These are phyloP conservation scores for Ammodytes dubius DNA, from an alignment of 2,113 vertebrate species.

Conservation along the genomic window DNA sequence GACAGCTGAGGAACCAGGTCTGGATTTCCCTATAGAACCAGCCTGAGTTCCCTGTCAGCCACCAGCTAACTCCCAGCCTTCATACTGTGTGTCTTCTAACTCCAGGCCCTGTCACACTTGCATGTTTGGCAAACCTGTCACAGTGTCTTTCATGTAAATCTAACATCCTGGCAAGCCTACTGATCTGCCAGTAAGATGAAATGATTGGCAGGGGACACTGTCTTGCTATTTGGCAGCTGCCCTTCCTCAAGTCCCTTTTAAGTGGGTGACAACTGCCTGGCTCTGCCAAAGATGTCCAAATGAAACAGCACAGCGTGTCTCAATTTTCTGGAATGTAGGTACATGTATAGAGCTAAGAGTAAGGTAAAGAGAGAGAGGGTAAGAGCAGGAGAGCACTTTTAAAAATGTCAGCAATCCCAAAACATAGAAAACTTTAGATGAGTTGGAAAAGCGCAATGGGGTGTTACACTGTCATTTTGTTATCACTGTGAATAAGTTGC, in stretches of 20 bases:
- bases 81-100: slow-evolving; percentile 31
- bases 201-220: slow-evolving; percentile 66
- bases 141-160: slow-evolving; percentile 70
- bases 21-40: slow-evolving; percentile 25
- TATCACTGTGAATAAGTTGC: neutral
- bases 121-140: slow-evolving; percentile 65
- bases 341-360: neutral
- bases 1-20: slow-evolving; percentile 34
- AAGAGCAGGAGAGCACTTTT: neutral
- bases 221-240: slow-evolving; percentile 68
- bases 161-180: slow-evolving; percentile 60
- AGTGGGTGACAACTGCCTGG: slow-evolving; percentile 44
- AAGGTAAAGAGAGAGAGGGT: too few relatives aligned
- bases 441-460: neutral
- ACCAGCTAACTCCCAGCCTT: slow-evolving; percentile 36
- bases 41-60: slow-evolving; percentile 14
- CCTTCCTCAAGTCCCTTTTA: slow-evolving; percentile 57
- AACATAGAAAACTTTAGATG: neutral
- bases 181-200: slow-evolving; percentile 73
- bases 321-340: slow-evolving; percentile 10
- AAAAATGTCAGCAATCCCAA: neutral
- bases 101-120: slow-evolving; percentile 54
- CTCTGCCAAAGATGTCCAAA: slow-evolving; percentile 45
- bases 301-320: slow-evolving; percentile 8
- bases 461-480: neutral